Evolutionary conservation across 2,797 vertebrate genomes (phyloP).

Genomic region (Squalus acanthias): DNA sequence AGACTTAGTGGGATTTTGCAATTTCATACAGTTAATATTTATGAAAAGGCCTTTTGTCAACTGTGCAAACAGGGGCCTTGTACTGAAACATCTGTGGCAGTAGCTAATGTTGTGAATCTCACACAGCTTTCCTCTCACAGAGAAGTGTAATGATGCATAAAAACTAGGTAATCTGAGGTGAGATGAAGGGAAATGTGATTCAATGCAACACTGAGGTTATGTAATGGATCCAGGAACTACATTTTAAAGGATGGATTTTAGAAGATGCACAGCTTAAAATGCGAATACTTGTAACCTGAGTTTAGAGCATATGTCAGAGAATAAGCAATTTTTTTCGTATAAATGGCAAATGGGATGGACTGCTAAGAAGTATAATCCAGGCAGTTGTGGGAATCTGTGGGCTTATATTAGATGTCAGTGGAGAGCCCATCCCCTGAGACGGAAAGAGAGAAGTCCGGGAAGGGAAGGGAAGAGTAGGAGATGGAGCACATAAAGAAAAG

Average conservation of each 20-base stretch:
- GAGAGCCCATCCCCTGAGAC: neutral
- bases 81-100: constrained; percentile 27
- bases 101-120: neutral
- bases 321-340: neutral
- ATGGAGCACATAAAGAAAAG: neutral
- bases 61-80: constrained; percentile 34
- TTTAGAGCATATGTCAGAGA: neutral
- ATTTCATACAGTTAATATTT: constrained; percentile 39
- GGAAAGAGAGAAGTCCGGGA: neutral
- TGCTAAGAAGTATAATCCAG: neutral
- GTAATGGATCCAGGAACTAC: neutral
- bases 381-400: neutral
- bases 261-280: neutral
- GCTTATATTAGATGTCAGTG: neutral
- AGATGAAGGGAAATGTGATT: neutral
- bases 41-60: constrained; percentile 41
- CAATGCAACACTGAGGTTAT: neutral
- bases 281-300: neutral
- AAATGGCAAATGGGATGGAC: neutral
- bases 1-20: constrained; percentile 21
- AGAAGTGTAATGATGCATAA: neutral
- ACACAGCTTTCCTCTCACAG: neutral
- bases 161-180: constrained; percentile 12
- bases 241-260: neutral
- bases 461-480: neutral